Evolutionary conservation across 2,797 vertebrate species (phyloP).

Genomic region (Cirrhinus mrigala): DNA sequence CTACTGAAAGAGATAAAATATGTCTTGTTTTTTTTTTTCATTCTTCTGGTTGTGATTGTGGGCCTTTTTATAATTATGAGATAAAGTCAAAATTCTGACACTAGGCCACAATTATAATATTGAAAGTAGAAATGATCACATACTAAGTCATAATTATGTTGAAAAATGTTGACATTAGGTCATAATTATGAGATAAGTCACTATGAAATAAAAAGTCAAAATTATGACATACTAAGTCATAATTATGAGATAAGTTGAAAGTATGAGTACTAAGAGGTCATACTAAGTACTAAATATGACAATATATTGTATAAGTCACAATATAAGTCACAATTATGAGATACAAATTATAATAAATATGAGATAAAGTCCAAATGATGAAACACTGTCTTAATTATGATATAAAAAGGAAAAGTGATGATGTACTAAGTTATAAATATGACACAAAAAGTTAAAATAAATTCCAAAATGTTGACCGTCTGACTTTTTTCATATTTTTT

Average conservation of each 20-base stretch:
- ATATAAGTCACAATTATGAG: not conserved
- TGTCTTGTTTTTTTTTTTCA: constrained; percentile 10
- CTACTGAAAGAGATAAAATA: not conserved
- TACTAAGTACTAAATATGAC: not conserved
- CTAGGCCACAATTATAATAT: not conserved
- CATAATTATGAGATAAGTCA: not conserved
- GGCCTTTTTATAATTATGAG: not conserved
- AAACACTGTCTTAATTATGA: not conserved
- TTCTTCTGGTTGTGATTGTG: constrained; percentile 26
- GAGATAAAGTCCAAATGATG: not conserved
- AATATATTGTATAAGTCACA: not conserved
- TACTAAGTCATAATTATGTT: not conserved
- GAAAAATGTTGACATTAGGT: too few relatives aligned
- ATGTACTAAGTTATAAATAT: not conserved
- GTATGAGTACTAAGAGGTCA: not conserved
- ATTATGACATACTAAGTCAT: not conserved
- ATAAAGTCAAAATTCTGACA: too few relatives aligned
- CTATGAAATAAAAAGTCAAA: not conserved
- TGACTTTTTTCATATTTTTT: not conserved
- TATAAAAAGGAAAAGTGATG: not conserved
- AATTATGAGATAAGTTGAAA: not conserved
- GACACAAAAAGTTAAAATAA: not conserved
- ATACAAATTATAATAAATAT: not conserved
- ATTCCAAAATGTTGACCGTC: too few relatives aligned
- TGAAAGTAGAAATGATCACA: not conserved